Percentiles rank a stretch among this genome's conserved stretches.
phyloP scores from a whole-genome alignment of 2,888 invertebrate genomes.

The Iphiclides podalirius region DNA sequence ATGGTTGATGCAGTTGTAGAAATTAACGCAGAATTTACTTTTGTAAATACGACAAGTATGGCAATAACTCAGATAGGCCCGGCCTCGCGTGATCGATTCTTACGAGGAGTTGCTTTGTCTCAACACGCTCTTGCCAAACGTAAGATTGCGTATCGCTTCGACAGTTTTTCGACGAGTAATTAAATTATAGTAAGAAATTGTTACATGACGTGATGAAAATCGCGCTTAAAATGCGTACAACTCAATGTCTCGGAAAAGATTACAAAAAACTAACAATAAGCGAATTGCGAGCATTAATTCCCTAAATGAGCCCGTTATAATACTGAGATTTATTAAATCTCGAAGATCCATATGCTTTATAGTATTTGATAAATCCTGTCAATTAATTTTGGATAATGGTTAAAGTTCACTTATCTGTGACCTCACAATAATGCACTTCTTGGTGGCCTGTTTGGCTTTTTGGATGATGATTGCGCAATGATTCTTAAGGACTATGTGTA shows the following conservation, averaged over 20 bases:
- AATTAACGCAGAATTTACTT: too few relatives aligned
- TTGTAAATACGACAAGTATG: slow-evolving; percentile 33
- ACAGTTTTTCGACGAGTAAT: slow-evolving; percentile 9
- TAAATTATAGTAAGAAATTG: slow-evolving; percentile 16
- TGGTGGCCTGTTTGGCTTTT: too few relatives aligned
- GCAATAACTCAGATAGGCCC: slow-evolving; percentile 50
- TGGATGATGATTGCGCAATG: too few relatives aligned
- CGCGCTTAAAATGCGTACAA: slow-evolving; percentile 9
- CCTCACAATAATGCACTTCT: too few relatives aligned
- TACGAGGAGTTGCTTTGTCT: slow-evolving; percentile 55
- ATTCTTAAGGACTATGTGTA: too few relatives aligned
- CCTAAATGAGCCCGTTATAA: too few relatives aligned
- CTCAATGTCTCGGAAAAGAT: background rate
- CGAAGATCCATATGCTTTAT: too few relatives aligned
- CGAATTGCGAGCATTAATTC: slow-evolving; percentile 13
- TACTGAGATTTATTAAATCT: too few relatives aligned
- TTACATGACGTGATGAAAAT: slow-evolving; percentile 12
- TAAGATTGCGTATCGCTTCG: slow-evolving; percentile 29
- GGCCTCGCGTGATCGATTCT: slow-evolving; percentile 64
- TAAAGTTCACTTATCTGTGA: too few relatives aligned
- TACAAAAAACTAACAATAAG: slow-evolving; percentile 17
- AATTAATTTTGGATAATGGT: too few relatives aligned
- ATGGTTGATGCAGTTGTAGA: too few relatives aligned
- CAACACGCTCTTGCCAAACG: slow-evolving; percentile 29
- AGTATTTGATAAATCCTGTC: too few relatives aligned